A percentile compares a stretch with the other conserved stretches of the same genome.
These are phyloP conservation scores for Bombus fervidus DNA, from an alignment of 1,140 invertebrate genomes.

Conservation along the genomic window DNA sequence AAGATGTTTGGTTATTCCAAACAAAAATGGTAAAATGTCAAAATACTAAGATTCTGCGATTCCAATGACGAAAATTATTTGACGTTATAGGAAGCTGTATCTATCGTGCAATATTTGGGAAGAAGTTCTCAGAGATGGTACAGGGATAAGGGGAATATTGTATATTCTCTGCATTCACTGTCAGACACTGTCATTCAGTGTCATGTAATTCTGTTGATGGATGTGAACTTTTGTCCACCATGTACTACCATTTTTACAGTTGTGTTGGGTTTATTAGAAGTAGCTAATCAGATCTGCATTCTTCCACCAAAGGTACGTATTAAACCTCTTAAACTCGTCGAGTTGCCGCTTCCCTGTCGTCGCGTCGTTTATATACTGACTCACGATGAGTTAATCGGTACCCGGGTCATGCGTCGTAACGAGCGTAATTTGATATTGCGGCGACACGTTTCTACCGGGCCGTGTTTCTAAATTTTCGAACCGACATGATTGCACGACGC, in stretches of 20 bases:
- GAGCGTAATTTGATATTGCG: constrained; percentile 55
- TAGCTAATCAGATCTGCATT: not conserved
- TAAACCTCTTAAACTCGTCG: constrained; percentile 19
- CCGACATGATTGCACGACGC: not conserved
- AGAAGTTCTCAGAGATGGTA: too few relatives aligned
- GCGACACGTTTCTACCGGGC: not conserved
- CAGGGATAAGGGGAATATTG: too few relatives aligned
- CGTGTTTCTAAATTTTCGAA: constrained; percentile 40
- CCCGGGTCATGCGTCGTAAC: constrained; percentile 28
- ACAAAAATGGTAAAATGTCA: too few relatives aligned
- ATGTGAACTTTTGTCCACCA: not conserved
- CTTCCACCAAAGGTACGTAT: not conserved
- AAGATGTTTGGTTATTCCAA: not conserved
- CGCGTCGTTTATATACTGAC: constrained; percentile 27
- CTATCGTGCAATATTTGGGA: too few relatives aligned
- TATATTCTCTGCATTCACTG: too few relatives aligned
- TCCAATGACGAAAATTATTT: not conserved
- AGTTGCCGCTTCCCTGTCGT: constrained; percentile 21
- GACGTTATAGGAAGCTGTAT: too few relatives aligned
- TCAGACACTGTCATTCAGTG: not conserved
- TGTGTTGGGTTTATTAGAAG: not conserved
- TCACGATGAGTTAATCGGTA: constrained; percentile 35
- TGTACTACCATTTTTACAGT: not conserved
- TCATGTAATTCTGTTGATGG: not conserved
- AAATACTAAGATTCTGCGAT: not conserved